These are phyloP conservation scores for Halcyon malimbica DNA, from an alignment of 2,113 vertebrate species.

Conservation along the genomic window DNA sequence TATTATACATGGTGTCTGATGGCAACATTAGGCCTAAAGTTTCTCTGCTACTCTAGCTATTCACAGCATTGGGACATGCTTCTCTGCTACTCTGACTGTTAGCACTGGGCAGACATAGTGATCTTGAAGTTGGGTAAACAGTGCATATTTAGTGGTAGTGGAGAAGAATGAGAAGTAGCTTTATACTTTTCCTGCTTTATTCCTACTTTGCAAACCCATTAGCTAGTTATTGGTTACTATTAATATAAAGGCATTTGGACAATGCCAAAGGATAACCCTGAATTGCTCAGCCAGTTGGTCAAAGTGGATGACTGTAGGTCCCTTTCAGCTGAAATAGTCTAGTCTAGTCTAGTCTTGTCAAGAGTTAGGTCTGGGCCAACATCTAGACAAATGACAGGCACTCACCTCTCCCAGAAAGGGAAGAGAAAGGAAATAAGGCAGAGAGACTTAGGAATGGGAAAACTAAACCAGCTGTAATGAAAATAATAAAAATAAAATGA, in stretches of 20 bases:
- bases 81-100: background rate
- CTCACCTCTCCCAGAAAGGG: no score
- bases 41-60: background rate
- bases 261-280: accelerated
- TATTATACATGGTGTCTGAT: background rate
- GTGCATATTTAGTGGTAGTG: background rate
- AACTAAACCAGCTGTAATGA: no score
- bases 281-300: background rate
- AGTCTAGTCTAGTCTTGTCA: background rate
- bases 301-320: background rate
- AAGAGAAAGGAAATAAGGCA: no score
- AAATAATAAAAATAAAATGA: no score
- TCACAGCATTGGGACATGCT: background rate
- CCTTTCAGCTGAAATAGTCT: background rate
- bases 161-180: background rate
- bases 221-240: background rate
- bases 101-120: background rate
- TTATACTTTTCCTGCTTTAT: background rate
- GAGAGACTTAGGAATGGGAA: no score
- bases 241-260: background rate
- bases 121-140: background rate
- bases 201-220: background rate
- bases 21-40: background rate
- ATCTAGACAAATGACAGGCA: no score
- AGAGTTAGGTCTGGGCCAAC: no score